Percentiles rank a stretch among this genome's conserved stretches.
These are phyloP conservation scores for Graphium colonna DNA, from an alignment of 2,888 invertebrate species.

Conservation along the genomic window DNA sequence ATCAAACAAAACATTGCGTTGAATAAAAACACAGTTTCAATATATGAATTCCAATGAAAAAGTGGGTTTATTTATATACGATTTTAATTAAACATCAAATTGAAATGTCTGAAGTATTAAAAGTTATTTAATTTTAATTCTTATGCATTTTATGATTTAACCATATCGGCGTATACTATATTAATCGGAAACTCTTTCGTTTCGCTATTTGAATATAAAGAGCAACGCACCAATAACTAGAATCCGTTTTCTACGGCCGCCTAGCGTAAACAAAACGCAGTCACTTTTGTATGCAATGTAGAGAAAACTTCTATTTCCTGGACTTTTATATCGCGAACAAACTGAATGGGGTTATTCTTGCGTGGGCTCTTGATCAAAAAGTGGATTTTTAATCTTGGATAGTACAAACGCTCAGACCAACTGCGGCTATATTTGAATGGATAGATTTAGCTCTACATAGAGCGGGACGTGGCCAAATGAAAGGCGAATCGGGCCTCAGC, in stretches of 20 bases:
- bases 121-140: no score
- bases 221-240: constrained; percentile 13
- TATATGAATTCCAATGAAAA: no score
- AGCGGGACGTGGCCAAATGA: constrained; percentile 30
- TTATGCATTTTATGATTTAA: no score
- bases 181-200: no score
- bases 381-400: constrained; percentile 34
- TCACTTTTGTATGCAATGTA: constrained; percentile 14
- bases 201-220: constrained; percentile 8
- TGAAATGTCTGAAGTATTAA: no score
- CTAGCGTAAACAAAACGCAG: constrained; percentile 3
- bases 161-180: no score
- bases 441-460: constrained; percentile 26
- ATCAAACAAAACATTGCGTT: no score
- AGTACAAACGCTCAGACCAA: constrained; percentile 10
- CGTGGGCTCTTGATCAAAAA: constrained; percentile 29
- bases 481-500: constrained; percentile 32
- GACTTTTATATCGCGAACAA: constrained; percentile 32
- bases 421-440: constrained; percentile 34
- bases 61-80: no score
- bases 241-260: constrained; percentile 9
- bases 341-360: constrained; percentile 21
- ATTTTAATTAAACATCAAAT: no score
- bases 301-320: constrained; percentile 16
- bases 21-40: no score